Evolutionary conservation across 2,888 invertebrate genomes (phyloP).

Genomic region (Nematopogon swammerdamellus): DNA sequence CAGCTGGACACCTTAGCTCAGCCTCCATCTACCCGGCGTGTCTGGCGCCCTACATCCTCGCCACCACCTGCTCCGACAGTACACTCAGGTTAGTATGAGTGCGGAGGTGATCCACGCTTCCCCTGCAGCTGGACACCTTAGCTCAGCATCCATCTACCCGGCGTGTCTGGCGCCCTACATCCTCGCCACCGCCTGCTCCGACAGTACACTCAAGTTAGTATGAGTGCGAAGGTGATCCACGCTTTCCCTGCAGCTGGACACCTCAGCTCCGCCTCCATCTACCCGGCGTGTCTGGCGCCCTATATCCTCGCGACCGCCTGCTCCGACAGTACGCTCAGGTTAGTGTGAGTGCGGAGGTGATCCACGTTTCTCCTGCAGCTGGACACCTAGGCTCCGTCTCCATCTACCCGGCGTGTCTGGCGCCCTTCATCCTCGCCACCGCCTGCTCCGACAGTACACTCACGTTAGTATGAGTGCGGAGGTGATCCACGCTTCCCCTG

Average conservation of each 20-base stretch:
- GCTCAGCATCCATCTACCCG: slow-evolving; percentile 97
- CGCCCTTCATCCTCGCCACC: too few species aligned
- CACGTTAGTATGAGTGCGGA: too few species aligned
- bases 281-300: slow-evolving; percentile 98
- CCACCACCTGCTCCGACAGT: slow-evolving; percentile 96
- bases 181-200: slow-evolving; percentile 92
- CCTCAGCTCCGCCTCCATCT: slow-evolving; percentile 94
- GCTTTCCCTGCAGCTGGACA: slow-evolving; percentile 96
- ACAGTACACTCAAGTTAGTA: slow-evolving; percentile 82
- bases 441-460: too few species aligned
- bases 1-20: slow-evolving; percentile 95
- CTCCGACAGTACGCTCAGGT: slow-evolving; percentile 83
- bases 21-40: slow-evolving; percentile 99
- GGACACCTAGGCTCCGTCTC: too few species aligned
- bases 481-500: too few species aligned
- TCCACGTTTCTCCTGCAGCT: too few species aligned
- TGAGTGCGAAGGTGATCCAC: slow-evolving; percentile 89
- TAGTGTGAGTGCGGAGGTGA: too few species aligned
- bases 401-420: too few species aligned
- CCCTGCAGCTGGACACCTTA: slow-evolving; percentile 94
- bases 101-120: slow-evolving; percentile 85
- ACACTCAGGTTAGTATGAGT: slow-evolving; percentile 55
- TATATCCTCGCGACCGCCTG: slow-evolving; percentile 96
- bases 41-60: slow-evolving; percentile 92
- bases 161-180: slow-evolving; percentile 98